Evolutionary conservation across 1,140 invertebrate species (phyloP).

Genomic region (Physella acuta): DNA sequence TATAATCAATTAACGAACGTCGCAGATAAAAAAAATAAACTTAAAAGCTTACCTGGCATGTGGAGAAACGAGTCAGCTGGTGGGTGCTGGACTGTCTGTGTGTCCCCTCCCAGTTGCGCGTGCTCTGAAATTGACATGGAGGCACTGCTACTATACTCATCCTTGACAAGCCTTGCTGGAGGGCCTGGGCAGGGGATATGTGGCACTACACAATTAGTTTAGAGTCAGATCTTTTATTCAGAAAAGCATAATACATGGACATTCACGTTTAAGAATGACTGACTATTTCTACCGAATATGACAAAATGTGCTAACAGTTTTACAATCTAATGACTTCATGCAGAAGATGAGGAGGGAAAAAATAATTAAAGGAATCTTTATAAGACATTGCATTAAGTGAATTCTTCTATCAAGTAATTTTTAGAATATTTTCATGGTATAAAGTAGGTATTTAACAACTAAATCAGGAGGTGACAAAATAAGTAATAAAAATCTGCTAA

Average conservation of each 20-base stretch:
- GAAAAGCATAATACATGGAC: not conserved
- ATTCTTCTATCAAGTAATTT: no score
- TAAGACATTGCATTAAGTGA: no score
- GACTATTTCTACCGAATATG: no score
- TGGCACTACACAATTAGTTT: not conserved
- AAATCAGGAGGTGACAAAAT: no score
- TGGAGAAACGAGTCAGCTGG: constrained; percentile 22
- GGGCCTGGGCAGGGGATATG: constrained; percentile 4
- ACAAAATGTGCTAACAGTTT: no score
- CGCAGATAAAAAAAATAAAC: not conserved
- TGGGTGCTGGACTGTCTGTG: constrained; percentile 23
- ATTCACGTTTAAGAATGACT: no score
- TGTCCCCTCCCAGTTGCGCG: constrained; percentile 7
- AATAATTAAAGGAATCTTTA: no score
- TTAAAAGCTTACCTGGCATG: constrained; percentile 17
- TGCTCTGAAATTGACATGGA: constrained; percentile 9
- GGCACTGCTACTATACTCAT: constrained; percentile 23
- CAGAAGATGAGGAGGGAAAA: no score
- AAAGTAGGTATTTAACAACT: no score
- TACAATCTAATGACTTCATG: no score
- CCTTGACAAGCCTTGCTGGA: constrained; percentile 16
- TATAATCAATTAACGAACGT: not conserved
- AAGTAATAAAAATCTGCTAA: no score
- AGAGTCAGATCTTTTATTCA: not conserved
- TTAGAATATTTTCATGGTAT: no score